Evolutionary conservation across 2,113 vertebrate genomes (phyloP).

Genomic region (Gymnobelideus leadbeateri): DNA sequence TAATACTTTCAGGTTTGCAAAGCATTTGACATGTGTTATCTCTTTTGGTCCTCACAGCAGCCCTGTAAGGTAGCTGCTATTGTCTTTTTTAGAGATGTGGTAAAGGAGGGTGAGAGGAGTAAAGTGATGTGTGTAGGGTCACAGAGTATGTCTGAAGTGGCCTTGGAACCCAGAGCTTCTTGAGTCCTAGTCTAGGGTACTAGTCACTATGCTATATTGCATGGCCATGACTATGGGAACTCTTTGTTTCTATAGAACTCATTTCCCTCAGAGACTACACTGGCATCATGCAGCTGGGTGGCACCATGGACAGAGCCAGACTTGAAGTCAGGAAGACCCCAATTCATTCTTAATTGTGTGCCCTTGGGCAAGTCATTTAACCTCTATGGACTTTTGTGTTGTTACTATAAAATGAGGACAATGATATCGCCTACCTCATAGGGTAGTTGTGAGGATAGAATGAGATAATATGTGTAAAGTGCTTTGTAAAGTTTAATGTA

Average conservation of each 20-base stretch:
- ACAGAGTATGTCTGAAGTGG: neutral
- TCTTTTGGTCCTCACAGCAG: neutral
- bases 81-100: neutral
- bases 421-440: too few relatives aligned
- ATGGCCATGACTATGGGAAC: neutral
- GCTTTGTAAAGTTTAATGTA: too few relatives aligned
- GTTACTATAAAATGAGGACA: too few relatives aligned
- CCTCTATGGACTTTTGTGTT: too few relatives aligned
- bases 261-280: neutral
- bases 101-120: slow-evolving; percentile 16
- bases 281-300: neutral
- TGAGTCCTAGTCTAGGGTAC: neutral
- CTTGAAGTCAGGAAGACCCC: too few relatives aligned
- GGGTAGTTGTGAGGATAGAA: too few relatives aligned
- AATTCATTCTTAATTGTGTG: too few relatives aligned
- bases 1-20: neutral
- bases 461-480: too few relatives aligned
- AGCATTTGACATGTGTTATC: neutral
- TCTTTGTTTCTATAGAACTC: neutral
- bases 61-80: neutral
- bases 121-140: neutral
- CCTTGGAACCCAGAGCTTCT: neutral
- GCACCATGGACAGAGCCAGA: too few relatives aligned
- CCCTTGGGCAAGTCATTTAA: too few relatives aligned
- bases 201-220: neutral